Evolutionary conservation across 1,140 invertebrate species (phyloP).

Genomic region (Brachystomella parvula): DNA sequence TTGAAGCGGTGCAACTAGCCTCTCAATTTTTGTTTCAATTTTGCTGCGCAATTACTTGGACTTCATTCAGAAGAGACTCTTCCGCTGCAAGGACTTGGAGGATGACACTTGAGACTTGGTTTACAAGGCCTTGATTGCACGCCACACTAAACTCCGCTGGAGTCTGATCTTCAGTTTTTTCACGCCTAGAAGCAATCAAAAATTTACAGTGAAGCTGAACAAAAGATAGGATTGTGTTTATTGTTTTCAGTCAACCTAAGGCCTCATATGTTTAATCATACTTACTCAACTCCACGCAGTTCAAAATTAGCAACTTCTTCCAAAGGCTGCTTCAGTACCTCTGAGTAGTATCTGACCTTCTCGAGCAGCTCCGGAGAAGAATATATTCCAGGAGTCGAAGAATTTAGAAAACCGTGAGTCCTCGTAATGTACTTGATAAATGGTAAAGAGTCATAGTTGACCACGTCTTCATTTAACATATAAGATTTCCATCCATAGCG

Average conservation of each 20-base stretch:
- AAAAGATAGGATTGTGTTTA: no score
- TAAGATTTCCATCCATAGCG: conserved; percentile 66
- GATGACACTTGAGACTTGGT: conserved; percentile 61
- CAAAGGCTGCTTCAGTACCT: conserved; percentile 21
- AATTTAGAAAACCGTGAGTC: conserved; percentile 53
- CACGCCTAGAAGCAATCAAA: background rate
- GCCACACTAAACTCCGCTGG: background rate
- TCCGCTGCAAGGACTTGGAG: conserved; percentile 50
- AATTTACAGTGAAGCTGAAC: no score
- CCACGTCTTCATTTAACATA: conserved; percentile 51
- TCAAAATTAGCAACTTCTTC: conserved; percentile 24
- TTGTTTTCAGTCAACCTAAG: no score
- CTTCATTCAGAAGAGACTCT: conserved; percentile 39
- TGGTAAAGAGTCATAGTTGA: conserved; percentile 59
- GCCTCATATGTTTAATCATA: background rate
- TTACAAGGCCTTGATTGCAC: conserved; percentile 43
- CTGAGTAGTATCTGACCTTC: conserved; percentile 20
- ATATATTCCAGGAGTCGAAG: conserved; percentile 46
- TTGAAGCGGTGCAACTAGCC: background rate
- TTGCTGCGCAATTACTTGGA: conserved; percentile 22
- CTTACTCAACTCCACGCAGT: conserved; percentile 3
- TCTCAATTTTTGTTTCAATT: no score
- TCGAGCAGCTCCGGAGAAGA: conserved; percentile 20
- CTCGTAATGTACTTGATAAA: conserved; percentile 62
- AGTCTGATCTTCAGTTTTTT: background rate